Evolutionary conservation across 2,888 invertebrate genomes (phyloP).

Genomic region (Cheilosia urbana): DNA sequence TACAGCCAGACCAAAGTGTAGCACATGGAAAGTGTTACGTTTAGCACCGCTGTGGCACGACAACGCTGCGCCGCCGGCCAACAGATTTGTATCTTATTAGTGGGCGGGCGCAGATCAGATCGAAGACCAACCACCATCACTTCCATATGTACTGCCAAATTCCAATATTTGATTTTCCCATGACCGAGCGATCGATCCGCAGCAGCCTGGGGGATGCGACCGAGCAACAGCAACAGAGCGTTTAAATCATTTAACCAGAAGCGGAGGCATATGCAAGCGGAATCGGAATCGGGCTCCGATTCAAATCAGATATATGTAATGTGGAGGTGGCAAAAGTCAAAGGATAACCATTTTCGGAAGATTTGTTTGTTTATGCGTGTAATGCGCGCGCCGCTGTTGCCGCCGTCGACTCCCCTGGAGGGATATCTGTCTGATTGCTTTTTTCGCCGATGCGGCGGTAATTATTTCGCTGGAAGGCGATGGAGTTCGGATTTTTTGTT

Average conservation of each 20-base stretch:
- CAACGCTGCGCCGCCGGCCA: conserved; percentile 25
- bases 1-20: not conserved
- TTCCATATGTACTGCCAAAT: conserved; percentile 24
- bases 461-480: conserved; percentile 16
- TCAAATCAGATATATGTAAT: conserved; percentile 35
- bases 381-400: conserved; percentile 12
- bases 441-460: conserved; percentile 3
- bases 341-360: conserved; percentile 65
- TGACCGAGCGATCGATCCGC: conserved; percentile 15
- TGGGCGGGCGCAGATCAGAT: conserved; percentile 58
- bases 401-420: not conserved
- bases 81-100: conserved; percentile 67
- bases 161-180: conserved; percentile 61
- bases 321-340: conserved; percentile 62
- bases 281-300: conserved; percentile 32
- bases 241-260: conserved; percentile 43
- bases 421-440: conserved; percentile 3
- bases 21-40: conserved; percentile 39
- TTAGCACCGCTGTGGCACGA: conserved; percentile 42
- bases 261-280: conserved; percentile 8
- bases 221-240: not conserved
- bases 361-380: conserved; percentile 59
- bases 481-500: not conserved
- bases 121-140: conserved; percentile 50
- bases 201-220: not conserved